Evolutionary conservation across 2,113 vertebrate species (phyloP), one percentile per base, ranked within the genome.

Genomic region (Dasypus novemcinctus): DNA sequence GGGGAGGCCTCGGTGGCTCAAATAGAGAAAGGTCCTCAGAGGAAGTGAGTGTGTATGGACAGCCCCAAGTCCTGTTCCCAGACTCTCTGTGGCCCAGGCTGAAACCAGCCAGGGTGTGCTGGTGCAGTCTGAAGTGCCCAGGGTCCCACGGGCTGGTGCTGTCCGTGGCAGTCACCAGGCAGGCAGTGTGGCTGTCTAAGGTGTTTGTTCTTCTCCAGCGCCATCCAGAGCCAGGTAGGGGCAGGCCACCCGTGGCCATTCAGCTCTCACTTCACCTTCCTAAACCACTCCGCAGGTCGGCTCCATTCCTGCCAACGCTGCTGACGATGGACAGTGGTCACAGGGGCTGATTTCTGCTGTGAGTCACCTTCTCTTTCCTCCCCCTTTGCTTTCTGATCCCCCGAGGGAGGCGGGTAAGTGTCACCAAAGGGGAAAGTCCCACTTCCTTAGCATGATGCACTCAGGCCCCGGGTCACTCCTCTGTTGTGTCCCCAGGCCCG

Each of bases 281-380:
- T 92, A 8, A 72, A 87, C 38, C 91, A 4, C 74, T 43, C 95
- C 97, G 68, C 93, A 99, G 99, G 99, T 99, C 95, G 99, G 99
- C 93, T 99, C 99, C 80, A 99, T 99, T 95, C 99, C 99, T 13
- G 99, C 99, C 93, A 99, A 99, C 27, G 99, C 99, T 46, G 99
- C 99, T 5, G 99, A 99, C 13, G 99, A 99, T 20, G 99, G 99
- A 93, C 99, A 99, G 98, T 99, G 99, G 99, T 99, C 99, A 27
- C 99, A 99, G 97, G 99, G 99, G 94, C 99, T 99, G 95, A 99
- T 99, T 98, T 99, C 99, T 5, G 99, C 99, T 43, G 99, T 99
- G 97, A 99, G 99, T 99, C 41, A 0, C 88, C 91, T 96, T 80
- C 79, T 66, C 72, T 31, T 54, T 27, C 57, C 31, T 84, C 33